A percentile compares a stretch with the other conserved stretches of the same genome.
phyloP scores from a whole-genome alignment of 2,888 invertebrate genomes.

The Caenorhabditis panamensis region DNA sequence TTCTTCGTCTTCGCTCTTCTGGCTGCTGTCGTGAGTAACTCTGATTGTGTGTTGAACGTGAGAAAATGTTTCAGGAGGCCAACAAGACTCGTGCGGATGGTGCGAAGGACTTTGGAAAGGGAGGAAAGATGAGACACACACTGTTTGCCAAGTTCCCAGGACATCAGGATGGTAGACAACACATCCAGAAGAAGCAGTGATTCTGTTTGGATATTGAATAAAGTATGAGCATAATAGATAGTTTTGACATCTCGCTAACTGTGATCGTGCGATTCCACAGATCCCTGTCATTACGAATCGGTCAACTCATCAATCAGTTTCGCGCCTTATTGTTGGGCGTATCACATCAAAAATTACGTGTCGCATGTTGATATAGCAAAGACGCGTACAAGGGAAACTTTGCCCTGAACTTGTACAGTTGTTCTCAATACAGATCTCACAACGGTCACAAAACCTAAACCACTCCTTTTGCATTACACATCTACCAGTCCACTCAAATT shows the following conservation, averaged over 20 bases:
- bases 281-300: background rate
- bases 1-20: background rate
- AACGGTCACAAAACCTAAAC: too few relatives aligned
- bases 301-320: constrained; percentile 24
- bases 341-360: background rate
- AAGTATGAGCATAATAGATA: background rate
- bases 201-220: background rate
- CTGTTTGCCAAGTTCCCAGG: background rate
- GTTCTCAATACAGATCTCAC: too few relatives aligned
- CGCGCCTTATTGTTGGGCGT: constrained; percentile 10
- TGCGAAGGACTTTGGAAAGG: background rate
- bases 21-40: background rate
- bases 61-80: background rate
- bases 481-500: background rate
- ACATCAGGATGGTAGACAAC: background rate
- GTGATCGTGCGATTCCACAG: background rate
- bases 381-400: background rate
- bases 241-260: too few relatives aligned
- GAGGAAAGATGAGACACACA: background rate
- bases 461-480: background rate
- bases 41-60: background rate
- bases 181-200: background rate
- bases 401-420: too few relatives aligned
- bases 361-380: background rate
- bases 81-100: constrained; percentile 12